Conservation (phyloP, 2,113 vertebrate species). For the Lagopus muta region DNA sequence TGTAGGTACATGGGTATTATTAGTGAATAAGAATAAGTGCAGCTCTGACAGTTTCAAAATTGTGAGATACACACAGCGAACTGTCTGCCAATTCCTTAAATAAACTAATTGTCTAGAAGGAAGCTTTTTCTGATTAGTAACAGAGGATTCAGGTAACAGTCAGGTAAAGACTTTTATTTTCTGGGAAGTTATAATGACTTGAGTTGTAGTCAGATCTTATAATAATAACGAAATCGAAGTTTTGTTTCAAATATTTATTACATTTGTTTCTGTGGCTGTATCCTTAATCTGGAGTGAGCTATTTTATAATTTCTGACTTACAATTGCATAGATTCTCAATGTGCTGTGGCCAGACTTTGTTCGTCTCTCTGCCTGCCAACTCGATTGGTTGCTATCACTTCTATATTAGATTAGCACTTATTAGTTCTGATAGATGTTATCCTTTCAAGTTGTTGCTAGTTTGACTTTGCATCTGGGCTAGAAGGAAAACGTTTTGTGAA, state of each 20-base stretch:
- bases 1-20: constrained; percentile 41
- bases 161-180: background rate
- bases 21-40: constrained; percentile 32
- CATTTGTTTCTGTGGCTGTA: background rate
- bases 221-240: background rate
- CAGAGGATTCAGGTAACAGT: background rate
- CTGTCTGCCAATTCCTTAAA: constrained; percentile 32
- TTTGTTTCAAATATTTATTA: constrained; percentile 45
- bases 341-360: constrained; percentile 17
- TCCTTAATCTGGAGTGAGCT: background rate
- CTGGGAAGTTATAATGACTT: background rate
- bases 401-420: background rate
- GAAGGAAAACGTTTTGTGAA: background rate
- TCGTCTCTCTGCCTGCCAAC: background rate
- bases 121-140: constrained; percentile 26
- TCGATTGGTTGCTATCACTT: constrained; percentile 38
- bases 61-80: background rate
- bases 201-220: constrained; percentile 10
- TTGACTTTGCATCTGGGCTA: background rate
- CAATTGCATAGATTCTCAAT: constrained; percentile 33
- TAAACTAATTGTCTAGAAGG: constrained; percentile 41
- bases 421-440: constrained; percentile 51
- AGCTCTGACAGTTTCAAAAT: constrained; percentile 53
- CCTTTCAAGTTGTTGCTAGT: constrained; percentile 35
- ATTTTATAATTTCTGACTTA: constrained; percentile 44